Base-by-base conservation (phyloP, 2,797 vertebrate species). In the Lepilemur septentrionalis region DNA sequence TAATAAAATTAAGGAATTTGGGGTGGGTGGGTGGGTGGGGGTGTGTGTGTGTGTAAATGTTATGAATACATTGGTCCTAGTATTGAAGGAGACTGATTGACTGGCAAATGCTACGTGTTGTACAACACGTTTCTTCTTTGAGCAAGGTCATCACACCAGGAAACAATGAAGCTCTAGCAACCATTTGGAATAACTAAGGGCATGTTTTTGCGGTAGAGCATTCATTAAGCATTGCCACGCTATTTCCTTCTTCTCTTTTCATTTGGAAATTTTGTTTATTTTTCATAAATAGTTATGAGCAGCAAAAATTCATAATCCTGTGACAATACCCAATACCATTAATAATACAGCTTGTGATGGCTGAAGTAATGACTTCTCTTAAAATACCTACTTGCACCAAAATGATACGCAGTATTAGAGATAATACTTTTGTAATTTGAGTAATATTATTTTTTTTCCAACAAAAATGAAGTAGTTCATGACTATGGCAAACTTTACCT, bases 151-250 rank as follows among this genome's bases (percentile, higher is more conserved):
- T 81, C 79, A 78, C 22, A 85, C 90, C 78, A 95, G 92, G 86
- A 84, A 92, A 84, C 38, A 6, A 32, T 57, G 76, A 93, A 92
- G 55, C 61, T 95, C 86, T 72, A 93, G 14, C 95, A 96, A 76
- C 57, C 85, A 98, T 94, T 97, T 98, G 87, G 95, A 97, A 97
- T 89, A 97, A 97, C 96, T 93, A 14, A 98, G 95, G 93, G 85
- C 72, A 94, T 93, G 65, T 91, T 96, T 93, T 61, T 98, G 89
- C 90, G 78, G 92, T 57, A 97, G 65, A 97, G 97, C 79, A 95
- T 86, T 96, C 79, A 95, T 86, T 96, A 97, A 81, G 97, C 89
- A 96, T 78, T 97, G 97, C 93, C 96, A 97, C 96, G 84, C 48
- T 88, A 88, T 61, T 96, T 89, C 63, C 52, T 93, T 86, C 73